phyloP scores from a whole-genome alignment of 2,888 invertebrate species.

The Spilarctia lutea region DNA sequence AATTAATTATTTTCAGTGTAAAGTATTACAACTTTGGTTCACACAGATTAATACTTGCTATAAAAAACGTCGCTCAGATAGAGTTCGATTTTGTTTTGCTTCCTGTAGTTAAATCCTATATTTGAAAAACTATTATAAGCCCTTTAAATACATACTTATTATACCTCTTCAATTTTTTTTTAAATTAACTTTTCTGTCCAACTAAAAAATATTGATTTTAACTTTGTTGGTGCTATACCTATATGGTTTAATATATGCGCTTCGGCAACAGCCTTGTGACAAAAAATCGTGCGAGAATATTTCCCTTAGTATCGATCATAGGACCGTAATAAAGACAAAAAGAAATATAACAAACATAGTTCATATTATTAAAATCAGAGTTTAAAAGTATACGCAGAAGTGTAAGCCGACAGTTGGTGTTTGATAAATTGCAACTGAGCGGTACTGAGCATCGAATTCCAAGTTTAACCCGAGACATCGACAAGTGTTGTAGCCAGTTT shows the following conservation, averaged over 20 bases:
- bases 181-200: too few relatives aligned
- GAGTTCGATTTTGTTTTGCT: too few relatives aligned
- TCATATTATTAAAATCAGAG: not conserved
- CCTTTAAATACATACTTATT: not conserved
- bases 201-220: not conserved
- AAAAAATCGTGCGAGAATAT: not conserved
- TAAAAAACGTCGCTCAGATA: too few relatives aligned
- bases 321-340: not conserved
- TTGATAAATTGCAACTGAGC: slow-evolving; percentile 46
- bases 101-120: not conserved
- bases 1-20: slow-evolving; percentile 57
- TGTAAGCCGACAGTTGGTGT: slow-evolving; percentile 33
- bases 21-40: slow-evolving; percentile 48
- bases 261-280: not conserved
- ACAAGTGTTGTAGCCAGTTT: slow-evolving; percentile 55
- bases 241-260: not conserved
- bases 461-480: slow-evolving; percentile 67
- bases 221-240: not conserved
- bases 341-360: not conserved
- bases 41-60: slow-evolving; percentile 1
- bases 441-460: slow-evolving; percentile 59
- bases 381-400: not conserved
- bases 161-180: not conserved
- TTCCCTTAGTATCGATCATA: not conserved
- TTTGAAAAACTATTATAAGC: not conserved